Evolutionary conservation across 2,113 vertebrate species (phyloP).

Genomic region (Bubo scandiacus): DNA sequence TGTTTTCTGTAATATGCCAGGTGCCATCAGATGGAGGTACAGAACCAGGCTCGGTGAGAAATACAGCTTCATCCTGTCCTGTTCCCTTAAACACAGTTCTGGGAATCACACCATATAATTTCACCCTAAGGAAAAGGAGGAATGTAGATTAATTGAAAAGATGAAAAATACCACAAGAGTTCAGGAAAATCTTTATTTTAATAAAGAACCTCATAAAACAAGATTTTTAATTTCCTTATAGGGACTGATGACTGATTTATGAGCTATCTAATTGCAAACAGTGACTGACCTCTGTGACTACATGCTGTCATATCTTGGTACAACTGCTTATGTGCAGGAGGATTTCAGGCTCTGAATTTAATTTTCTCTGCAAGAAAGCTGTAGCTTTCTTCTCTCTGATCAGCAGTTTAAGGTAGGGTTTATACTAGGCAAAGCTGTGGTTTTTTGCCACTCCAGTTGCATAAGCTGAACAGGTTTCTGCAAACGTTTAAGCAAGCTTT

Average conservation of each 20-base stretch:
- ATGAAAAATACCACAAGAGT: neutral
- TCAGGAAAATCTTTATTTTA: neutral
- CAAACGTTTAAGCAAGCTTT: neutral
- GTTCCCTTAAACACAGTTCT: neutral
- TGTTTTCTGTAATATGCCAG: neutral
- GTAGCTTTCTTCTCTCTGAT: neutral
- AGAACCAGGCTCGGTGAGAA: neutral
- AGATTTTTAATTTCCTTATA: neutral
- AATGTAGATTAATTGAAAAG: neutral
- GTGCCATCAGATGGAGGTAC: neutral
- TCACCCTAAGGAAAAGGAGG: neutral
- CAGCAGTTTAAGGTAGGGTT: neutral
- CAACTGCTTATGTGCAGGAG: neutral
- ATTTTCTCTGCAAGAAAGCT: neutral
- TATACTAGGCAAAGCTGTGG: neutral
- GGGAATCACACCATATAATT: neutral
- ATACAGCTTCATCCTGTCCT: neutral
- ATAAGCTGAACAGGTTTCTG: neutral
- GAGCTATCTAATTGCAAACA: neutral
- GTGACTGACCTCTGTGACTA: neutral
- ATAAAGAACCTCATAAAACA: neutral
- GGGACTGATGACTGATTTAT: neutral
- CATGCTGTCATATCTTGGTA: neutral
- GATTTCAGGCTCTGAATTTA: neutral
- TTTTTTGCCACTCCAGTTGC: neutral